Conservation (phyloP, 2,888 invertebrate genomes). For the Dryadula phaetusa region DNA sequence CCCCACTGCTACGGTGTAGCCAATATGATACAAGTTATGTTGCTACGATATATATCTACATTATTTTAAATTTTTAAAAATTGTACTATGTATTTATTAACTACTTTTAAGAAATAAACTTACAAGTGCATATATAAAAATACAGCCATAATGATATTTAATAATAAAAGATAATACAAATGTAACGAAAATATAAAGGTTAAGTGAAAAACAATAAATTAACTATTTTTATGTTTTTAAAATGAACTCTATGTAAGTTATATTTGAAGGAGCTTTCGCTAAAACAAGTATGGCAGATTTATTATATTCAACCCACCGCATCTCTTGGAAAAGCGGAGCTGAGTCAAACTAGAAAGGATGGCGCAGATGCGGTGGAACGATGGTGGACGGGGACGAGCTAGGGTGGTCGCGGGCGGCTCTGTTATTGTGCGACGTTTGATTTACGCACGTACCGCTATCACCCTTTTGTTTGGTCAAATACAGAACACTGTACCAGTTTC, state of each 20-base stretch:
- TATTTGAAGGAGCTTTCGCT: neutral
- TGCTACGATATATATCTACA: conserved; percentile 12
- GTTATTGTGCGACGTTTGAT: conserved; percentile 84
- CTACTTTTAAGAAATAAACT: no score
- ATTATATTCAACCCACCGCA: conserved; percentile 66
- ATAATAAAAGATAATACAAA: neutral
- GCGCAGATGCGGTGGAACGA: conserved; percentile 32
- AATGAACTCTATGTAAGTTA: neutral
- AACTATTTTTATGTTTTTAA: neutral
- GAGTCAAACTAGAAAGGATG: conserved; percentile 48
- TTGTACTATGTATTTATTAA: neutral
- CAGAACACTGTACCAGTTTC: conserved; percentile 79
- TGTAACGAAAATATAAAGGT: no score
- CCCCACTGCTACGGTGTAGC: conserved; percentile 56
- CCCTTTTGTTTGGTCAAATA: conserved; percentile 82
- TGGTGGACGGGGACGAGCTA: conserved; percentile 56
- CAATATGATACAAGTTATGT: conserved; percentile 41
- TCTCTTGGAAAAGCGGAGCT: conserved; percentile 67
- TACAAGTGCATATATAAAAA: no score
- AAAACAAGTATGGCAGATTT: conserved; percentile 81
- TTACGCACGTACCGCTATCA: conserved; percentile 83
- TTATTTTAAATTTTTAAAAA: neutral
- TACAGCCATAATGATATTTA: neutral
- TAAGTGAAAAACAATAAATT: neutral
- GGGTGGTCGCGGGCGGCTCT: conserved; percentile 70